Evolutionary conservation across 2,797 vertebrate species (phyloP).

Genomic region (Tachyglossus aculeatus): DNA sequence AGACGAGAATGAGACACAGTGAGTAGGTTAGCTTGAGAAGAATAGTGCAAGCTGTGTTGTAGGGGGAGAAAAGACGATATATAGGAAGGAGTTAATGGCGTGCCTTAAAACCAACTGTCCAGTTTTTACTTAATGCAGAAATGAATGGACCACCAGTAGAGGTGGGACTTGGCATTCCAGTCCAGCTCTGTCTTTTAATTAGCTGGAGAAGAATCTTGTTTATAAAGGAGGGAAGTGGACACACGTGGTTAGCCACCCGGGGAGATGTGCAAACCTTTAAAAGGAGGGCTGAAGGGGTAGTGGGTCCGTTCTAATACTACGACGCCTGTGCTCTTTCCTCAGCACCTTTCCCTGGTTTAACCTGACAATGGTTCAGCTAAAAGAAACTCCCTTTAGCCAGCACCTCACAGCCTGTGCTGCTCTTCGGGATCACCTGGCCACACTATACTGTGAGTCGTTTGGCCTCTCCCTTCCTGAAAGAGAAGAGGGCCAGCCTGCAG

Average conservation of each 20-base stretch:
- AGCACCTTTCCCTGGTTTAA: conserved; percentile 82
- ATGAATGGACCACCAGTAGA: too few species aligned
- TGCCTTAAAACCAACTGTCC: too few species aligned
- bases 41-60: too few species aligned
- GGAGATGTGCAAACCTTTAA: too few species aligned
- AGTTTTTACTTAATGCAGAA: too few species aligned
- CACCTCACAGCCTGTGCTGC: conserved; percentile 57
- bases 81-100: too few species aligned
- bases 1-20: too few species aligned
- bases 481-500: background rate
- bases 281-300: too few species aligned
- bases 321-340: conserved; percentile 10
- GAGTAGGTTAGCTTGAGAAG: too few species aligned
- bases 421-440: conserved; percentile 59
- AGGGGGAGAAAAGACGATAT: too few species aligned
- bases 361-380: conserved; percentile 72
- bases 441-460: conserved; percentile 56
- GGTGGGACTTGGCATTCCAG: too few species aligned
- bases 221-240: background rate
- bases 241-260: too few species aligned
- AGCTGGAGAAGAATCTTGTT: background rate
- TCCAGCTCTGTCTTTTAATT: conserved; percentile 16
- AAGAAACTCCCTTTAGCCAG: conserved; percentile 70
- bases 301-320: background rate
- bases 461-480: conserved; percentile 18